Percentiles rank a stretch among this genome's conserved stretches.
phyloP scores from a whole-genome alignment of 2,797 vertebrate species.

The Sebastes kiyomatsui region DNA sequence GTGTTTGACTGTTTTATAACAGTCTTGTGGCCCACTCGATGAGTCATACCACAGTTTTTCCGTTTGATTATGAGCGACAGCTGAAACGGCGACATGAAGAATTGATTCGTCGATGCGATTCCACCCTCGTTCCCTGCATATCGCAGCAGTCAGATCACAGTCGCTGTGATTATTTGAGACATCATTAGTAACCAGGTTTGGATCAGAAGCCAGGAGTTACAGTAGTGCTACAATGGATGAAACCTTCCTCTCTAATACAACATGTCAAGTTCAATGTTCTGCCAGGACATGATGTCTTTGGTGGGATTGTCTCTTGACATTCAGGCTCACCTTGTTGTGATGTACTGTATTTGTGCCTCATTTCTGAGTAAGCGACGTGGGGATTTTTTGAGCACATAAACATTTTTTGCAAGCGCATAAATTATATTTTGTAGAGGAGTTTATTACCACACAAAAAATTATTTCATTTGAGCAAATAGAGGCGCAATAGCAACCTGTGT shows the following conservation, averaged over 20 bases:
- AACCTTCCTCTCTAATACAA: not conserved
- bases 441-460: not conserved
- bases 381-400: not conserved
- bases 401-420: not conserved
- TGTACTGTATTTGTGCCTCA: not conserved
- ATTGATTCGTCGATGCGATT: constrained; percentile 4
- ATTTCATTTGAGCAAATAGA: not conserved
- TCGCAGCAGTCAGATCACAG: not conserved
- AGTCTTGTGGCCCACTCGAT: constrained; percentile 1
- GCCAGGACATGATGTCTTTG: not conserved
- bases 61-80: constrained; percentile 6
- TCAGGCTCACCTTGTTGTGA: not conserved
- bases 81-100: constrained; percentile 4
- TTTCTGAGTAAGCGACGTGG: not conserved
- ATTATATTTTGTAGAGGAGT: not conserved
- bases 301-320: not conserved
- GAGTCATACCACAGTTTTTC: constrained; percentile 22
- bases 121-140: not conserved
- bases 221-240: not conserved
- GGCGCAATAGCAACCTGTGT: not conserved
- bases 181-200: not conserved
- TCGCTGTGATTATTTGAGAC: not conserved
- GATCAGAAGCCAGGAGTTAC: not conserved
- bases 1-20: constrained; percentile 16
- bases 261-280: not conserved